These are phyloP conservation scores for roundworm (Caenorhabditis elegans) DNA, from an alignment of 1,140 invertebrate species.

Conservation along the genomic window WBcel235 BX284605.5:10075501-10076000, in stretches of 20 bases:
- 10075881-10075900: slow-evolving; percentile 13
- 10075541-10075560: not conserved
- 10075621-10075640: not conserved
- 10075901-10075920: not conserved
- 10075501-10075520: not conserved
- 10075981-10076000: no score
- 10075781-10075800: slow-evolving; percentile 1
- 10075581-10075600: not conserved
- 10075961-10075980: not conserved
- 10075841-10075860: not conserved
- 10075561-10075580: not conserved
- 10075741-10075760: not conserved
- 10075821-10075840: slow-evolving; percentile 11
- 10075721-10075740: not conserved
- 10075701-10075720: not conserved
- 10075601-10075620: not conserved
- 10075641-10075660: slow-evolving; percentile 4
- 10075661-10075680: no score
- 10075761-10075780: not conserved
- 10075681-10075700: not conserved
- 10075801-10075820: slow-evolving; percentile 4
- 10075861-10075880: not conserved
- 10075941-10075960: slow-evolving; percentile 9
- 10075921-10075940: not conserved
- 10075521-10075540: no score